Base-by-base conservation (phyloP, 2,797 vertebrate species). In the Catamblyrhynchus diadema region DNA sequence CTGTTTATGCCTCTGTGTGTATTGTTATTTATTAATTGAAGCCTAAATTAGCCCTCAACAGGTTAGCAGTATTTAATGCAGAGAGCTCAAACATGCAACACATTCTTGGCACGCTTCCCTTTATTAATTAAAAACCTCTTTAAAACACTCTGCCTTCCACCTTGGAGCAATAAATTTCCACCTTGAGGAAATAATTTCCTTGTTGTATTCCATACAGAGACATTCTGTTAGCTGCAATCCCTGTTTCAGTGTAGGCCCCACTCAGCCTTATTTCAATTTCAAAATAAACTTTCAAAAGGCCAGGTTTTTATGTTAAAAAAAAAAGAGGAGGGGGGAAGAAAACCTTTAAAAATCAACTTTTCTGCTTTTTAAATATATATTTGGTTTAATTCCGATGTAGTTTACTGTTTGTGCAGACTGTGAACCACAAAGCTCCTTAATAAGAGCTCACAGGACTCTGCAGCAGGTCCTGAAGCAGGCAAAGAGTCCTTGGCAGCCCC, bases 71-170 rank as follows among this genome's bases (percentile, higher is more conserved):
- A 86, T 94, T 96, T 83, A 88, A 82, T 41, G 64, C 93, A 81
- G 83, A 84, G 85, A 94, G 88, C 81, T 93, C 87, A 75, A 93
- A 93, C 56, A 59, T 66, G 74, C 87, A 90, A 74, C 70, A 41
- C 94, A 94, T 96, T 96, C 96, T 95, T 95, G 90, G 94, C 92
- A 94, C 17, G 5, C 54, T 88, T 95, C 81, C 86, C 90, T 94
- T 95, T 95, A 96, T 97, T 94, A 97, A 97, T 96, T 95, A 96
- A 96, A 96, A 96, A 95, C 87, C 95, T 95, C 95, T 97, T 97
- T 96, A 97, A 90, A 96, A 90, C 92, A 91, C 94, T 95, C 90
- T 95, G 90, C 86, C 86, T 93, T 96, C 95, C 87, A 96, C 87
- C 93, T 95, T 12, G 61, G 90, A 92, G 96, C 95, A 95, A 92